phyloP scores from a whole-genome alignment of 2,797 vertebrate species.

The Varecia variegata region DNA sequence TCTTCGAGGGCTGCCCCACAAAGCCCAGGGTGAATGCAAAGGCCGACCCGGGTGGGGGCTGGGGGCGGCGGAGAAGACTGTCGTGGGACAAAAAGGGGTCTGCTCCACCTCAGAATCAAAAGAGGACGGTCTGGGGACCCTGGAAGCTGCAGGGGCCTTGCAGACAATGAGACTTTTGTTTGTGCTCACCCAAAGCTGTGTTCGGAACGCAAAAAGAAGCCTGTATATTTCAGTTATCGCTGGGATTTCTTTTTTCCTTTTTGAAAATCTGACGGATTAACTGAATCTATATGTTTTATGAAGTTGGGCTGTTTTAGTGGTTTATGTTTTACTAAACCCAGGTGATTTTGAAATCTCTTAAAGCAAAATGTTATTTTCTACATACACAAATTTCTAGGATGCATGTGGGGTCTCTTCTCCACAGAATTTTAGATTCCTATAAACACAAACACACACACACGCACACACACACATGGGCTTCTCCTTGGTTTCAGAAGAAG shows the following conservation, averaged over 20 bases:
- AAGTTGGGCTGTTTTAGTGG: not conserved
- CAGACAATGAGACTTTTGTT: constrained; percentile 55
- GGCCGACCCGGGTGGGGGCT: not conserved
- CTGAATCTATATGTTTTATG: not conserved
- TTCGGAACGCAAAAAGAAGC: not conserved
- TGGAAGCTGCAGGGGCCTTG: not conserved
- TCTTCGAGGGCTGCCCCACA: not conserved
- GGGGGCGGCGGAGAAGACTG: not conserved
- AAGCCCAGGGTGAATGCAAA: not conserved
- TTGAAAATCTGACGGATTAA: constrained; percentile 11
- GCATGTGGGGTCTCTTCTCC: not conserved
- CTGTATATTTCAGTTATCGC: not conserved
- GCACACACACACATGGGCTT: not conserved
- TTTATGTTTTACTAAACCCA: constrained; percentile 7
- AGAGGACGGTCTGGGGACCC: not conserved
- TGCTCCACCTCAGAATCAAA: not conserved
- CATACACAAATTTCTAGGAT: not conserved
- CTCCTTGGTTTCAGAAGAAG: not conserved
- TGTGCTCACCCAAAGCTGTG: not conserved
- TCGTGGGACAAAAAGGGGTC: not conserved
- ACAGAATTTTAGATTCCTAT: not conserved
- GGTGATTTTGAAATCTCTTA: not conserved
- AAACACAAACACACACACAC: not conserved
- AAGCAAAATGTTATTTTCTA: not conserved
- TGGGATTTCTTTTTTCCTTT: not conserved